Conservation (phyloP, 30 jellyfish, hydroid and myxozoan species). For the Sanderia malayensis region DNA sequence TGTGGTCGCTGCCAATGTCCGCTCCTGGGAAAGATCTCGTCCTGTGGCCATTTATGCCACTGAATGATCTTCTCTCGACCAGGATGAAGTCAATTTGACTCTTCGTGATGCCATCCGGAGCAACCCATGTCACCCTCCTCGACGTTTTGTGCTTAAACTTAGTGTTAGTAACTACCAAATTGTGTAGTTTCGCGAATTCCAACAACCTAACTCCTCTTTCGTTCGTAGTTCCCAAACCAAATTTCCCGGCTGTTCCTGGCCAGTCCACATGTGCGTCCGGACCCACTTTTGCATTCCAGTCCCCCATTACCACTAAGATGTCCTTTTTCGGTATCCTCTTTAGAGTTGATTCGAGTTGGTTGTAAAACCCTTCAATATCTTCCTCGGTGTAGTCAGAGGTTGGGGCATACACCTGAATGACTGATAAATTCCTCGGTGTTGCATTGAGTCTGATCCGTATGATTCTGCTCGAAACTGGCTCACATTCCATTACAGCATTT, state of each 20-base stretch:
- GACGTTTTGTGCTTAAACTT: not conserved
- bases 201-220: constrained; percentile 23
- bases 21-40: constrained; percentile 15
- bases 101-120: constrained; percentile 21
- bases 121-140: constrained; percentile 19
- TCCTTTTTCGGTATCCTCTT: constrained; percentile 41
- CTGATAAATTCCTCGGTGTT: constrained; percentile 27
- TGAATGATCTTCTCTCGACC: constrained; percentile 5
- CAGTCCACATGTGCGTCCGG: constrained; percentile 33
- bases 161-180: constrained; percentile 24
- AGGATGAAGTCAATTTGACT: constrained; percentile 19
- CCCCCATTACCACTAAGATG: constrained; percentile 42
- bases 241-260: constrained; percentile 45
- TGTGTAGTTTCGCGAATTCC: constrained; percentile 37
- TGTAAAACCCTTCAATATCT: constrained; percentile 33
- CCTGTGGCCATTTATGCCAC: constrained; percentile 1
- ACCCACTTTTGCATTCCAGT: constrained; percentile 48
- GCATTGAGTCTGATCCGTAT: constrained; percentile 19
- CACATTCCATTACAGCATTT: too few species aligned
- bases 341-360: constrained; percentile 31
- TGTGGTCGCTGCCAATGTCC: constrained; percentile 32
- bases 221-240: constrained; percentile 35
- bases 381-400: constrained; percentile 43
- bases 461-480: constrained; percentile 35
- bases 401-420: constrained; percentile 57